Base-by-base conservation (phyloP, 2,888 invertebrate genomes). In the Agrenia bidenticulata region DNA sequence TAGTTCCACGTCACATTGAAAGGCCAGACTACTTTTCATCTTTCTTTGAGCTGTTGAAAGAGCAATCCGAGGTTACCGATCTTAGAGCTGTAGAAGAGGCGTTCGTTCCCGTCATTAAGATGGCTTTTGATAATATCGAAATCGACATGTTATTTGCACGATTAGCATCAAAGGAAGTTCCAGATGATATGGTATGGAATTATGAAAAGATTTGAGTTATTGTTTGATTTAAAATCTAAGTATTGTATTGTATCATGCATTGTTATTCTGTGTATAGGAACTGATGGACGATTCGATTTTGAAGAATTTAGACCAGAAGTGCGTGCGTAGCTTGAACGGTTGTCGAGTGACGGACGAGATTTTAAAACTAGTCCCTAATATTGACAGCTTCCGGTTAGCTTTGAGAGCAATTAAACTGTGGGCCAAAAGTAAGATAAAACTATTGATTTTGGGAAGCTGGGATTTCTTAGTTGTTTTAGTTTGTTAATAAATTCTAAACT, bases 291-390 rank as follows among this genome's bases (percentile, higher is more conserved):
- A 95, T 78, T 87, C 87, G 81, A 81, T 99, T 57, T 83, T 99
- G 15, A 94, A 94, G 82, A 97, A 98, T 81, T 81, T 99, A 67
- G 96, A 98, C 82, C 91, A 89, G 79, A 94, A 95, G 78, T 96
- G 97, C 81, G 97, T 99, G 1, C 85, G 98, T 50, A 97, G 96
- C 78, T 85, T 98, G 55, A 99, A 98, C 81, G 98, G 98, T 32
- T 98, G 97, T 79, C 87, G 99, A 64, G 99, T 99, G 0, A 99
- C 99, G 0, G 99, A 99, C 81, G 97, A 99, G 83, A 98, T 99
- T 74, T 83, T 99, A 41, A 87, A 93, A 53, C 84, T 97, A 58
- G 98, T 99, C 77, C 98, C 98, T 24, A 89, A 96, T 79, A 91
- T 92, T 76, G 91, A 95, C 79, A 91, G 90, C 82, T 99, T 98